Evolutionary conservation across 2,888 invertebrate species (phyloP).

Genomic region (Tetragnatha montana): DNA sequence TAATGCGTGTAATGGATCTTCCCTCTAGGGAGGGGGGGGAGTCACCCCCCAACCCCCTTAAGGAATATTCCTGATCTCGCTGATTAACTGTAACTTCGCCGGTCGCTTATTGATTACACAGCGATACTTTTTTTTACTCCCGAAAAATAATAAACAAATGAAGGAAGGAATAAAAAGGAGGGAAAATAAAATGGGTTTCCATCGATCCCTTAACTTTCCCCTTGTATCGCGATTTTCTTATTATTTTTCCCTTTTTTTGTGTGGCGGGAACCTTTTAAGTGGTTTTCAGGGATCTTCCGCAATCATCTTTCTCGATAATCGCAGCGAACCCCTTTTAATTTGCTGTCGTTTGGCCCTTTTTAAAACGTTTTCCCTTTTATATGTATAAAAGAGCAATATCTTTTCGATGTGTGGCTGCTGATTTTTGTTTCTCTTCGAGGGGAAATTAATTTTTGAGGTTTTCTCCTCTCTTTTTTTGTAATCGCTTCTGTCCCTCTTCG

Average conservation of each 20-base stretch:
- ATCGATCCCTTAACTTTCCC: slow-evolving; percentile 39
- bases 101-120: slow-evolving; percentile 52
- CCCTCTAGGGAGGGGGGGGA: background rate
- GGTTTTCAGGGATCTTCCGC: slow-evolving; percentile 52
- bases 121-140: slow-evolving; percentile 30
- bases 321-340: slow-evolving; percentile 59
- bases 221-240: slow-evolving; percentile 29
- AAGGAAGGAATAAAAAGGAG: background rate
- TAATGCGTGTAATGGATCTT: slow-evolving; percentile 70
- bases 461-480: background rate
- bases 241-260: slow-evolving; percentile 56
- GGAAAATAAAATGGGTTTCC: slow-evolving; percentile 60
- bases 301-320: slow-evolving; percentile 69
- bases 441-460: background rate
- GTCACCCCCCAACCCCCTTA: background rate
- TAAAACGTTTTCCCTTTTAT: slow-evolving; percentile 38
- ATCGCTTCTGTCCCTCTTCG: background rate
- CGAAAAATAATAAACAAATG: background rate
- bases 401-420: slow-evolving; percentile 51
- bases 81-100: slow-evolving; percentile 69
- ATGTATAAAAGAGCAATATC: slow-evolving; percentile 45
- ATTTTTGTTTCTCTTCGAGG: slow-evolving; percentile 4
- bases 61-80: slow-evolving; percentile 47
- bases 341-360: slow-evolving; percentile 55
- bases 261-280: slow-evolving; percentile 54